phyloP scores from a whole-genome alignment of 2,797 vertebrate genomes.

The Amblyraja radiata region DNA sequence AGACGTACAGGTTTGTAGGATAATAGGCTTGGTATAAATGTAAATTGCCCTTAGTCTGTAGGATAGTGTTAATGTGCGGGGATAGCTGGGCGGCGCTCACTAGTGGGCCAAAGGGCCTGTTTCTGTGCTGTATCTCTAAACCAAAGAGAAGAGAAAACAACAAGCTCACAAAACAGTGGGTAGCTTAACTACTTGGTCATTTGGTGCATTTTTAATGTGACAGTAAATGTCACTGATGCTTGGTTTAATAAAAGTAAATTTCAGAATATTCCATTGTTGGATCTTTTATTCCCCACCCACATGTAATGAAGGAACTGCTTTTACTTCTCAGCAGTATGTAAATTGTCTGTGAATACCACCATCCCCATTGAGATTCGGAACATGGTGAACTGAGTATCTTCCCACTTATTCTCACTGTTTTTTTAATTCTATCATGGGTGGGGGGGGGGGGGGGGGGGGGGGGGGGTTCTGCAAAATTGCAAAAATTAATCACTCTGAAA shows the following conservation, averaged over 20 bases:
- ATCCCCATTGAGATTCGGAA: not conserved
- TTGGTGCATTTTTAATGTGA: not conserved
- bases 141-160: not conserved
- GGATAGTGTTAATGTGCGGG: too few species aligned
- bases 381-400: not conserved
- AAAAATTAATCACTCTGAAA: not conserved
- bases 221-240: not conserved
- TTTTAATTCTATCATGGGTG: not conserved
- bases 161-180: too few species aligned
- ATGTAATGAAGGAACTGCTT: not conserved
- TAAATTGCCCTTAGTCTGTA: too few species aligned
- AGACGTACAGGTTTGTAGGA: too few species aligned
- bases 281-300: not conserved
- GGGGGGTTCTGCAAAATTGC: not conserved
- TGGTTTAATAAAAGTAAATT: not conserved
- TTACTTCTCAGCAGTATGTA: conserved; percentile 2
- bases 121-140: too few species aligned
- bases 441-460: not conserved
- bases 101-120: too few species aligned
- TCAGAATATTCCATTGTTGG: not conserved
- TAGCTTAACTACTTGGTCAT: not conserved
- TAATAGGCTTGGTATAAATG: too few species aligned
- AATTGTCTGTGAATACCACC: not conserved
- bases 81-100: too few species aligned
- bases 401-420: not conserved